Percentiles rank a stretch among this genome's conserved stretches.
phyloP scores from a whole-genome alignment of 2,888 invertebrate genomes.

The Diaperis boleti region DNA sequence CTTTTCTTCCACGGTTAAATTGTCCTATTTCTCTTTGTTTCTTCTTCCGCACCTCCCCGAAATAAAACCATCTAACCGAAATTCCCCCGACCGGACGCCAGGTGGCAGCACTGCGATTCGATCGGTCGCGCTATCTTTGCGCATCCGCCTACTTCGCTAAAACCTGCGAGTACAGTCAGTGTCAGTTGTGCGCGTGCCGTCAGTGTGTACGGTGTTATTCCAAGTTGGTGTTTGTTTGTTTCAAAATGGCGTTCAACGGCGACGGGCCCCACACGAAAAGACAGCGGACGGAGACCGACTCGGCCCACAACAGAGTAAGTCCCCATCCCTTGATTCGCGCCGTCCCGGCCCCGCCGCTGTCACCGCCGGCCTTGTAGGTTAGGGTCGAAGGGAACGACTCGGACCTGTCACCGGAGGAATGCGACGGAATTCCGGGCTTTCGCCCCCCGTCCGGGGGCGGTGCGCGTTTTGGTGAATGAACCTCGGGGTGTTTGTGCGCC shows the following conservation, averaged over 20 bases:
- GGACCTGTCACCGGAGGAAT: constrained; percentile 23
- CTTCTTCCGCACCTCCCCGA: neutral
- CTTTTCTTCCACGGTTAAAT: too few species aligned
- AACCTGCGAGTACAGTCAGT: too few species aligned
- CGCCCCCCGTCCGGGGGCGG: neutral
- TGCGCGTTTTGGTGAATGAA: constrained; percentile 22
- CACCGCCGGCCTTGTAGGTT: constrained; percentile 23
- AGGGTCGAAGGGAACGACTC: constrained; percentile 24
- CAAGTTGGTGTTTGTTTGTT: constrained; percentile 67
- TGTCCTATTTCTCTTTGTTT: too few species aligned
- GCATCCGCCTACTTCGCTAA: constrained; percentile 48
- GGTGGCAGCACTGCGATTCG: constrained; percentile 41
- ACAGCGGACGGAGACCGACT: constrained; percentile 66
- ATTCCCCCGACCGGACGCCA: neutral
- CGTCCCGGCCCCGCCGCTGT: neutral
- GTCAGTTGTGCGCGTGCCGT: constrained; percentile 65
- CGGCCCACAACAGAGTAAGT: constrained; percentile 67
- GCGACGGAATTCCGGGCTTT: neutral
- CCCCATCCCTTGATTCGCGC: neutral
- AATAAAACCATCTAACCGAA: constrained; percentile 26
- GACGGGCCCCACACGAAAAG: constrained; percentile 70
- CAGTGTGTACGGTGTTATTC: too few species aligned
- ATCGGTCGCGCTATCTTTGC: constrained; percentile 44
- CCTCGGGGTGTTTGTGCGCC: neutral
- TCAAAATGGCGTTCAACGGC: constrained; percentile 80